Base-by-base conservation (phyloP, 2,888 invertebrate species). In the Clostera curtula region DNA sequence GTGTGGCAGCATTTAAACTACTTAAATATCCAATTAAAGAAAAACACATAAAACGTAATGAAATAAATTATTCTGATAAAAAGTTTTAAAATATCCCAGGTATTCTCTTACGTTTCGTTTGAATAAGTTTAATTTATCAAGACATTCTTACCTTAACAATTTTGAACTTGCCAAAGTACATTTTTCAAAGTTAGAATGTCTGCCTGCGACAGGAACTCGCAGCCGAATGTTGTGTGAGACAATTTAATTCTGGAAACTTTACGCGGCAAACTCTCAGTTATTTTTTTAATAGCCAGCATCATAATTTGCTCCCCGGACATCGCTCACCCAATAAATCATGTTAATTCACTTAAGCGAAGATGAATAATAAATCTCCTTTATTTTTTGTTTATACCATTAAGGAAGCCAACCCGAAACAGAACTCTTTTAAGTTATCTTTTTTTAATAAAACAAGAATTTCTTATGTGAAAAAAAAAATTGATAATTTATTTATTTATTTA, bases 171-270 rank as follows among this genome's bases (percentile, higher is more conserved):
- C 27, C 21, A 19, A 18, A 6, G 11, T 11, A 16, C 23, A 23
- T 31, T 31, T 17, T 22, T 29, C 21, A 26, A 29, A 33, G 23
- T 31, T 19, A 36, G 30, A 31, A 33, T 22, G 21, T 39, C 35
- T 36, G 41, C 31, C 36, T 25, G 36, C 33, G 34, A 29, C 26
- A 50, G 43, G 45, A 41, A 49, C 40, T 43, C 36, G 43, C 38
- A 51, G 29, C 34, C 37, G 40, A 45, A 40, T 35, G 50, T 53
- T 44, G 38, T 41, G 29, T 32, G 40, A 32, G 34, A 39, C 46
- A 53, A 65, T 62, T 64, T 64, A 62, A 59, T 48, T 29, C 30
- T 37, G 33, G 29, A 43, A 55, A 56, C 34, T 57, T 57, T 53
- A 48, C 43, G 38, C 52, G 50, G 34, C 34, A 42, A 50, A 41